phyloP scores from a whole-genome alignment of 2,888 invertebrate species.

The Scaptomyza flava region DNA sequence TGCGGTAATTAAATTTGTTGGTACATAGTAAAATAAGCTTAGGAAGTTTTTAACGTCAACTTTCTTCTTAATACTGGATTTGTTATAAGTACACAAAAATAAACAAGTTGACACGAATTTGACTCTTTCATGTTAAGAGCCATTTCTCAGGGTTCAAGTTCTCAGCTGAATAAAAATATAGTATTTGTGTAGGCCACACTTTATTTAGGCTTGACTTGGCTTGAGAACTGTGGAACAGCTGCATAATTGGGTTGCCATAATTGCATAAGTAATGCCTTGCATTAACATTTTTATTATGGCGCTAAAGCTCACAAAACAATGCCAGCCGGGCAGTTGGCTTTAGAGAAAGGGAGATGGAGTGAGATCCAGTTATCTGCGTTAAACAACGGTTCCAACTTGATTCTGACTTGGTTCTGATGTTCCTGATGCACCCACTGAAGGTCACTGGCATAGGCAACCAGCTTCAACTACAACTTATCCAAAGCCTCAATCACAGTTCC shows the following conservation, averaged over 20 bases:
- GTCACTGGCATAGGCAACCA: conserved; percentile 49
- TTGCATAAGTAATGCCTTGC: conserved; percentile 51
- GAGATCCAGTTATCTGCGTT: conserved; percentile 63
- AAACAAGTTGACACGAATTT: conserved; percentile 43
- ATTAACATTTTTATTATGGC: conserved; percentile 44
- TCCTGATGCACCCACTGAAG: conserved; percentile 56
- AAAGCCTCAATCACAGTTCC: conserved; percentile 50
- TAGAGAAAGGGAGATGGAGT: neutral
- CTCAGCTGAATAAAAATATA: conserved; percentile 42
- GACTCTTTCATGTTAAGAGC: conserved; percentile 24
- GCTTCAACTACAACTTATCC: neutral
- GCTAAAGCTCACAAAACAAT: conserved; percentile 27
- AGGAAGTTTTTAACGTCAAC: conserved; percentile 58
- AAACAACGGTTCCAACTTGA: conserved; percentile 61
- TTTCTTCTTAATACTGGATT: conserved; percentile 56
- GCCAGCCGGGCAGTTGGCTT: neutral
- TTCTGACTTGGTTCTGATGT: conserved; percentile 17
- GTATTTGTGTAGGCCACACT: conserved; percentile 18
- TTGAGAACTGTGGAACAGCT: conserved; percentile 48
- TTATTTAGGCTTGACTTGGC: conserved; percentile 11
- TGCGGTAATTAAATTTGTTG: conserved; percentile 48
- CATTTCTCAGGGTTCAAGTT: conserved; percentile 40
- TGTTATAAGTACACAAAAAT: conserved; percentile 14
- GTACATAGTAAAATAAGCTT: conserved; percentile 44
- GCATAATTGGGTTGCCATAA: conserved; percentile 71